A percentile compares a stretch with the other conserved stretches of the same genome.
These are phyloP conservation scores for Drosophila cyrtoloma DNA, from an alignment of 2,888 invertebrate species.

Conservation along the genomic window DNA sequence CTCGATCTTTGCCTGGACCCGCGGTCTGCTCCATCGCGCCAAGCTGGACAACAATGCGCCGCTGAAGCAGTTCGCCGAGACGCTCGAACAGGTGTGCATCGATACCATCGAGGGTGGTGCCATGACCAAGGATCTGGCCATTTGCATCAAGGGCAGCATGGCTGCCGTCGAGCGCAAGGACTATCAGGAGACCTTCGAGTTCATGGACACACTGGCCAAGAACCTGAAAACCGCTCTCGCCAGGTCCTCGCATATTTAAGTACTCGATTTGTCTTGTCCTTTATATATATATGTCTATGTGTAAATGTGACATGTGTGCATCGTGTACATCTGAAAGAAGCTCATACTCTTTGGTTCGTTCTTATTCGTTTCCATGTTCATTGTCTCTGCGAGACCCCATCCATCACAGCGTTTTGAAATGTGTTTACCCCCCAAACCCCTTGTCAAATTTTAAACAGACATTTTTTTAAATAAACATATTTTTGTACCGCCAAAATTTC, in stretches of 20 bases:
- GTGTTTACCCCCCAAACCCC: slow-evolving; percentile 5
- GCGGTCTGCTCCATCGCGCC: slow-evolving; percentile 96
- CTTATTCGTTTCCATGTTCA: slow-evolving; percentile 44
- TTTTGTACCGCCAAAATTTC: slow-evolving; percentile 59
- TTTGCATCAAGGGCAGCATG: slow-evolving; percentile 98
- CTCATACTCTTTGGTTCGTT: slow-evolving; percentile 6
- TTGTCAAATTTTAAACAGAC: slow-evolving; percentile 30
- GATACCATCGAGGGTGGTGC: slow-evolving; percentile 97
- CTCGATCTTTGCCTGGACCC: slow-evolving; percentile 99
- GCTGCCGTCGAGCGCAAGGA: slow-evolving; percentile 89
- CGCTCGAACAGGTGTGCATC: slow-evolving; percentile 95
- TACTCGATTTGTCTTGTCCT: slow-evolving; percentile 20
- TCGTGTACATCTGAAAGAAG: slow-evolving; percentile 14
- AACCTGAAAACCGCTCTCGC: slow-evolving; percentile 88
- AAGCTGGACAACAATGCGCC: slow-evolving; percentile 94
- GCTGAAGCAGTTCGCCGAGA: slow-evolving; percentile 92
- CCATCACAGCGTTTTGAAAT: slow-evolving; percentile 34
- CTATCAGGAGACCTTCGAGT: slow-evolving; percentile 98
- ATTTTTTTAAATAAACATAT: slow-evolving; percentile 66
- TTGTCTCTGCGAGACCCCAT: slow-evolving; percentile 74
- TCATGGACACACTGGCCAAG: slow-evolving; percentile 97
- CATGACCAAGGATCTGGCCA: slow-evolving; percentile 99
- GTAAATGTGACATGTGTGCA: slow-evolving; percentile 11
- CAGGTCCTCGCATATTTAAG: slow-evolving; percentile 56
- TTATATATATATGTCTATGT: slow-evolving; percentile 23